phyloP scores from a whole-genome alignment of 2,797 vertebrate species.

The Pseudocheirus occidentalis region DNA sequence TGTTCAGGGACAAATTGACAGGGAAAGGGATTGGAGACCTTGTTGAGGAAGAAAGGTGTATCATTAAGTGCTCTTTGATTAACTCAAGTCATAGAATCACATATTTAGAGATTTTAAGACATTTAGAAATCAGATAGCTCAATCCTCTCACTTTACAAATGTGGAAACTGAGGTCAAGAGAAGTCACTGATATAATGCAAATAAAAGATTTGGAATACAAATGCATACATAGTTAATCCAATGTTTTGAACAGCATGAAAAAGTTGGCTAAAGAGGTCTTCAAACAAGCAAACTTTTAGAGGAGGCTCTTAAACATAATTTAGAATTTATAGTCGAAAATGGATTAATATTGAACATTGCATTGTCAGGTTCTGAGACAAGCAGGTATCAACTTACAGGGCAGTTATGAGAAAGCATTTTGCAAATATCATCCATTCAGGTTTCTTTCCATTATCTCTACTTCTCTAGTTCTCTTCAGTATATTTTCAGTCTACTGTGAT shows the following conservation, averaged over 20 bases:
- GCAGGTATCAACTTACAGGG: not conserved
- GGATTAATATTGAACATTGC: slow-evolving; percentile 48
- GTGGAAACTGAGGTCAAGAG: not conserved
- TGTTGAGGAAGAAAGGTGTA: not conserved
- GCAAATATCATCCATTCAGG: slow-evolving; percentile 28
- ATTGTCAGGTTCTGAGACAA: slow-evolving; percentile 60
- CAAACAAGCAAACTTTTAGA: slow-evolving; percentile 48
- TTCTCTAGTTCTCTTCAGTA: not conserved
- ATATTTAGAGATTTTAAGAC: not conserved
- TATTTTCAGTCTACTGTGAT: not conserved
- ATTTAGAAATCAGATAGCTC: not conserved
- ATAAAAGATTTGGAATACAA: not conserved
- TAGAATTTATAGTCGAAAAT: slow-evolving; percentile 49
- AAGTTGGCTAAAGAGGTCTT: not conserved
- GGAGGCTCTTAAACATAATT: slow-evolving; percentile 50
- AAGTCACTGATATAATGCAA: not conserved
- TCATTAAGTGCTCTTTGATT: not conserved
- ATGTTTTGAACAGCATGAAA: not conserved
- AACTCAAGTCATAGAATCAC: not conserved
- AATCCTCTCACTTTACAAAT: not conserved
- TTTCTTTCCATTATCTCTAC: not conserved
- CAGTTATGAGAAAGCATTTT: slow-evolving; percentile 29
- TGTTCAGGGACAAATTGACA: not conserved
- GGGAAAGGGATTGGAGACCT: not conserved
- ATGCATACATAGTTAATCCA: not conserved